These are phyloP conservation scores for Chrysaora quinquecirrha DNA, from an alignment of 30 jellyfish, hydroid and myxozoan species.

Conservation along the genomic window DNA sequence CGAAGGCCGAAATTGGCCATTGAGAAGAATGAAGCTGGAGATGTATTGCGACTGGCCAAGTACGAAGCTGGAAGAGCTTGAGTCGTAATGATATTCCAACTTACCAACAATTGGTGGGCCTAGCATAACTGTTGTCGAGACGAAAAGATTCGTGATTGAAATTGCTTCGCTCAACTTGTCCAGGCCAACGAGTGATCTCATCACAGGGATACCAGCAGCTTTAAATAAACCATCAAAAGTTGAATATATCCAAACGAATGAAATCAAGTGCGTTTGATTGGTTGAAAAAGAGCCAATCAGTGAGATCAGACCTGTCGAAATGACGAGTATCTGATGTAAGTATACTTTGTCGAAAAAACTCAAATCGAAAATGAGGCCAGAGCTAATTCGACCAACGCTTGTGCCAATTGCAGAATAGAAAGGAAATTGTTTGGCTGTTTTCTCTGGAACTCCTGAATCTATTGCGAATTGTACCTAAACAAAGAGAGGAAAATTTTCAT, in stretches of 20 bases:
- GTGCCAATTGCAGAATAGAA: constrained; percentile 23
- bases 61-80: too few species aligned
- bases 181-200: constrained; percentile 18
- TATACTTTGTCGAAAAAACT: constrained; percentile 10
- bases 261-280: constrained; percentile 46
- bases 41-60: too few species aligned
- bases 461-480: constrained; percentile 53
- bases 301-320: constrained; percentile 34
- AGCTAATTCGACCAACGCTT: constrained; percentile 39
- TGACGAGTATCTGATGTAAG: constrained; percentile 3
- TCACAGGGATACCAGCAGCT: constrained; percentile 7
- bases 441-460: too few species aligned
- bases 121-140: constrained; percentile 24
- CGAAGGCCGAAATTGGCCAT: too few species aligned
- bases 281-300: too few species aligned
- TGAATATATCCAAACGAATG: constrained; percentile 30
- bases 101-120: background rate
- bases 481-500: background rate
- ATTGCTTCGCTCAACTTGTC: constrained; percentile 18
- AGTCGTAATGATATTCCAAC: too few species aligned
- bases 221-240: constrained; percentile 38
- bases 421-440: too few species aligned
- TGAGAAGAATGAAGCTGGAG: too few species aligned
- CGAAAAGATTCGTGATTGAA: constrained; percentile 13
- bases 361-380: constrained; percentile 46